Evolutionary conservation across 2,797 vertebrate genomes (phyloP).

Genomic region (Oreochromis mossambicus): DNA sequence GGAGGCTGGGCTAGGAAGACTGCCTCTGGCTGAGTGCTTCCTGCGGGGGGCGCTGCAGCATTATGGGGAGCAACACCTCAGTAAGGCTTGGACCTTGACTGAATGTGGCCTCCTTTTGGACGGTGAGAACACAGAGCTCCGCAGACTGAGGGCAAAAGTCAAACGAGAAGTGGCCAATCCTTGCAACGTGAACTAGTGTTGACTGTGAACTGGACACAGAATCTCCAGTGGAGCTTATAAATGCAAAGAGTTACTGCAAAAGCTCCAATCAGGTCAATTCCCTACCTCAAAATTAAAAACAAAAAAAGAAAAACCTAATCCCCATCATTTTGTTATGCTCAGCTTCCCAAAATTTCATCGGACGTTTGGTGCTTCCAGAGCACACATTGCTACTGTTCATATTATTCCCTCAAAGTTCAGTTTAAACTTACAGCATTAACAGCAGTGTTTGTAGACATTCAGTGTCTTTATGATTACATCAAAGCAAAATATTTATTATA

Average conservation of each 20-base stretch:
- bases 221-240: not conserved
- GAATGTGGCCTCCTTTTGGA: conserved; percentile 83
- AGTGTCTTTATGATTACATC: not conserved
- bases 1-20: conserved; percentile 64
- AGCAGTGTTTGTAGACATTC: not conserved
- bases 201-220: not conserved
- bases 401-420: not conserved
- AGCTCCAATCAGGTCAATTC: not conserved
- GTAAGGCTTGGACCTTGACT: conserved; percentile 80
- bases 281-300: not conserved
- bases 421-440: not conserved
- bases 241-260: accelerated
- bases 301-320: not conserved
- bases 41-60: conserved; percentile 69
- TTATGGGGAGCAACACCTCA: conserved; percentile 72
- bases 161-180: conserved; percentile 79
- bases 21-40: conserved; percentile 69
- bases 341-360: not conserved
- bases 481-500: not conserved
- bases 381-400: not conserved
- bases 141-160: conserved; percentile 79
- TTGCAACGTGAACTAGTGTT: conserved; percentile 83
- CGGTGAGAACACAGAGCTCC: conserved; percentile 76
- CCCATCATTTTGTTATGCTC: not conserved
- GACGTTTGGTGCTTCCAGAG: not conserved